A percentile compares a stretch with the other conserved stretches of the same genome.
phyloP scores from a whole-genome alignment of 2,888 invertebrate genomes.

The Pimpla rufipes region DNA sequence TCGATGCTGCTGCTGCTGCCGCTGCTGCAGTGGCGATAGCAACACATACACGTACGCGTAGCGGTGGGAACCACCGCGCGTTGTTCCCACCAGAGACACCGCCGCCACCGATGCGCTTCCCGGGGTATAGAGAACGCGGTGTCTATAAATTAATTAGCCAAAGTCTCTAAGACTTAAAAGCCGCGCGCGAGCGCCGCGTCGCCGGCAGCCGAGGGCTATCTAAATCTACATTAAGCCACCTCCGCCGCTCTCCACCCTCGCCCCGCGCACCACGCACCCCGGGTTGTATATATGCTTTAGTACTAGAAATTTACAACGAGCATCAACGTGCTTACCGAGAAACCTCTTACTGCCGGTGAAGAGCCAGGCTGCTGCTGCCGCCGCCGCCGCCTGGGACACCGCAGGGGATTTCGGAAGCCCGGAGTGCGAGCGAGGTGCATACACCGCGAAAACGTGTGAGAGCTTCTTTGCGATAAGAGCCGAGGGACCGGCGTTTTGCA shows the following conservation, averaged over 20 bases:
- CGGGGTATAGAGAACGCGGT: slow-evolving; percentile 70
- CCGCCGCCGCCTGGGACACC: slow-evolving; percentile 26
- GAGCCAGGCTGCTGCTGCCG: slow-evolving; percentile 32
- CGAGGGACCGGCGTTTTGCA: slow-evolving; percentile 30
- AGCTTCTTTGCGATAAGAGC: slow-evolving; percentile 43
- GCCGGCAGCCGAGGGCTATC: slow-evolving; percentile 73
- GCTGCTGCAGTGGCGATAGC: too few relatives aligned
- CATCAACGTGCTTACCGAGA: slow-evolving; percentile 59
- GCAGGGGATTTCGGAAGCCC: slow-evolving; percentile 49
- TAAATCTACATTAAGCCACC: slow-evolving; percentile 83
- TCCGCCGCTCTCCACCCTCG: slow-evolving; percentile 55
- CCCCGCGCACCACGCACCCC: too few relatives aligned
- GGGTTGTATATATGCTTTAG: slow-evolving; percentile 64
- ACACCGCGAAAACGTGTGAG: slow-evolving; percentile 49
- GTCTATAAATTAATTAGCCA: slow-evolving; percentile 84
- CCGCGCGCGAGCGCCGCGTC: slow-evolving; percentile 68
- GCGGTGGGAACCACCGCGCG: too few relatives aligned
- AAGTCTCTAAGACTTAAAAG: slow-evolving; percentile 82
- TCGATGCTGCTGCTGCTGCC: too few relatives aligned
- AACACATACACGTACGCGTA: too few relatives aligned
- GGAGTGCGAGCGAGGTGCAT: slow-evolving; percentile 13
- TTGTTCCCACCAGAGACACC: slow-evolving; percentile 48
- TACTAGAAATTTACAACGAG: slow-evolving; percentile 77
- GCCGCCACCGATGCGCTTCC: slow-evolving; percentile 18
- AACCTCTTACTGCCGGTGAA: slow-evolving; percentile 41